A percentile compares a stretch with the other conserved stretches of the same genome.
Evolutionary conservation across 2,797 vertebrate genomes (phyloP).

Genomic region (Labeo calbasu): DNA sequence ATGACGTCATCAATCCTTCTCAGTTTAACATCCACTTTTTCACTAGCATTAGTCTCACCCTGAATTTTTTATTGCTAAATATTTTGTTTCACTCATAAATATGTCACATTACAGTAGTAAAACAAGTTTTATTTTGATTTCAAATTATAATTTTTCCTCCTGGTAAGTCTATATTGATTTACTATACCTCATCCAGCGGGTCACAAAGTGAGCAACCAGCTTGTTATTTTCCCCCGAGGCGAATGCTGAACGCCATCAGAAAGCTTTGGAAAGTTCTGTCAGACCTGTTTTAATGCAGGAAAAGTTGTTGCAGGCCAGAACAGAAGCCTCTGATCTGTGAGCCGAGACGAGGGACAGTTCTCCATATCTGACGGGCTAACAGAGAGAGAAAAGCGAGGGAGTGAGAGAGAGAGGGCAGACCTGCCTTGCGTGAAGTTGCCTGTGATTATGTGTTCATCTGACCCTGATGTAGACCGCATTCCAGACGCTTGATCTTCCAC

Average conservation of each 20-base stretch:
- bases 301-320: slow-evolving; percentile 57
- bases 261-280: slow-evolving; percentile 67
- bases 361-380: slow-evolving; percentile 77
- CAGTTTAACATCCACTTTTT: background rate
- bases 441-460: slow-evolving; percentile 73
- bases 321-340: slow-evolving; percentile 78
- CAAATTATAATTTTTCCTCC: background rate
- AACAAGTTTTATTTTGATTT: background rate
- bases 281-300: slow-evolving; percentile 65
- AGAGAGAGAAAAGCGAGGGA: slow-evolving; percentile 65
- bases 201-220: slow-evolving; percentile 45
- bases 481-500: slow-evolving; percentile 82
- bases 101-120: background rate
- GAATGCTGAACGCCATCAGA: slow-evolving; percentile 68
- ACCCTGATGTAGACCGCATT: slow-evolving; percentile 81
- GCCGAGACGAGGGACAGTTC: slow-evolving; percentile 68
- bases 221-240: slow-evolving; percentile 26
- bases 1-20: background rate
- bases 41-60: background rate
- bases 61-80: too few species aligned
- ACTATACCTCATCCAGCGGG: slow-evolving; percentile 6
- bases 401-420: slow-evolving; percentile 75
- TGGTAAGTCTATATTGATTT: slow-evolving; percentile 10
- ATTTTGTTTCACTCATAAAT: background rate
- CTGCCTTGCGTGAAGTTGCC: slow-evolving; percentile 75